Base-by-base conservation (phyloP, 64 coral and sea anemone species). In the Pachyseris speciosa region DNA sequence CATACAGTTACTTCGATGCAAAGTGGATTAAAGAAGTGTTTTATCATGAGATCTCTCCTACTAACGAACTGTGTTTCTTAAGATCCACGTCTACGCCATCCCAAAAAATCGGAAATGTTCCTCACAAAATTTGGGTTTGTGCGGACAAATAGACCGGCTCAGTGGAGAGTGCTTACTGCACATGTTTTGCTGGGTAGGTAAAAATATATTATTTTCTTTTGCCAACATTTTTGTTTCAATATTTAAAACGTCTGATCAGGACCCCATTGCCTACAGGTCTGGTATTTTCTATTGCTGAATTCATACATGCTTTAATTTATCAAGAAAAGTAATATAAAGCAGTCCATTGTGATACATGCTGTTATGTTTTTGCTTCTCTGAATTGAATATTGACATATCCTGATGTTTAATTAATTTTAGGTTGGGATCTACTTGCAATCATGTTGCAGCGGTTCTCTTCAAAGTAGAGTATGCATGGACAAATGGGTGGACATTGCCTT, bases 171-270 rank as follows among this genome's bases (percentile, higher is more conserved):
- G 41, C 39, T 22, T 74, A 74, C 38, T 86, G 64, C 34, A 70
- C 60, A 67, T 94, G 79, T 57, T 89, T 94, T 89, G 92, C 78
- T 65, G 86, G 92, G 76, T 94, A 75, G 44, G 92, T 80, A 51
- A 67, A n/a, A n/a, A n/a, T n/a, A n/a, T n/a, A n/a, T n/a, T n/a
- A n/a, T n/a, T n/a, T n/a, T n/a, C n/a, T n/a, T n/a, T n/a, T n/a
- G n/a, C n/a, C n/a, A n/a, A n/a, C n/a, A n/a, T n/a, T n/a, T n/a
- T n/a, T n/a, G n/a, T n/a, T n/a, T n/a, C n/a, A n/a, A n/a, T n/a
- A n/a, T n/a, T n/a, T n/a, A n/a, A n/a, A n/a, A n/a, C n/a, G n/a
- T n/a, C n/a, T n/a, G n/a, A n/a, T n/a, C n/a, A n/a, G n/a, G n/a
- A n/a, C n/a, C n/a, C n/a, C n/a, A n/a, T n/a, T n/a, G n/a, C n/a